Conservation (phyloP, 2,888 invertebrate species). For the Cryptus armator region DNA sequence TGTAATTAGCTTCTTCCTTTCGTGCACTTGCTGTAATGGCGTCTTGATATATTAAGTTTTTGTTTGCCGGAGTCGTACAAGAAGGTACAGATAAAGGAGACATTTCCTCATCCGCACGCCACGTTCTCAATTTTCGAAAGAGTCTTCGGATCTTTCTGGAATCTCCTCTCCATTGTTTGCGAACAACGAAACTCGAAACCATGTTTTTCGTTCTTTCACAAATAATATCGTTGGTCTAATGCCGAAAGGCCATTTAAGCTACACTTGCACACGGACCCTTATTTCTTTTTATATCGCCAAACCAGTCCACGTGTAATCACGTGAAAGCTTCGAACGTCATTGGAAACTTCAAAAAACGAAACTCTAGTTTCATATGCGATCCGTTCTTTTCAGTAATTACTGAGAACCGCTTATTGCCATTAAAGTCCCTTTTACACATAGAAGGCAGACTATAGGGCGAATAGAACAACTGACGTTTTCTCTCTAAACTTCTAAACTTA, state of each 20-base stretch:
- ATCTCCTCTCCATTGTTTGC: not conserved
- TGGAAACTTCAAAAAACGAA: not conserved
- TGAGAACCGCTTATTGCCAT: not conserved
- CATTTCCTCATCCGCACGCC: no score
- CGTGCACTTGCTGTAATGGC: not conserved
- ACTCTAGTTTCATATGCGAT: not conserved
- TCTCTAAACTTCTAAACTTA: conserved; percentile 60
- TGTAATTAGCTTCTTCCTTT: not conserved
- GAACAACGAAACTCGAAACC: not conserved
- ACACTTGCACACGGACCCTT: no score
- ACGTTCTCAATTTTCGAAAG: no score
- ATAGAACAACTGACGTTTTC: conserved; percentile 39
- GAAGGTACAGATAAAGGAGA: not conserved
- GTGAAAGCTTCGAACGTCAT: no score
- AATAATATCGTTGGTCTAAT: not conserved
- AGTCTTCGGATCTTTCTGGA: not conserved
- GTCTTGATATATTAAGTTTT: not conserved
- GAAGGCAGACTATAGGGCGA: not conserved
- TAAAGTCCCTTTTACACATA: not conserved
- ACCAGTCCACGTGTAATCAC: no score
- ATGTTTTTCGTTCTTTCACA: not conserved
- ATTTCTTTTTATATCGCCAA: no score
- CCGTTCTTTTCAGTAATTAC: conserved; percentile 40
- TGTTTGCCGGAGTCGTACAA: not conserved
- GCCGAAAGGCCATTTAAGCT: no score